Percentiles rank a stretch among this genome's conserved stretches.
These are phyloP conservation scores for Falco naumanni DNA, from an alignment of 2,797 vertebrate genomes.

Conservation along the genomic window DNA sequence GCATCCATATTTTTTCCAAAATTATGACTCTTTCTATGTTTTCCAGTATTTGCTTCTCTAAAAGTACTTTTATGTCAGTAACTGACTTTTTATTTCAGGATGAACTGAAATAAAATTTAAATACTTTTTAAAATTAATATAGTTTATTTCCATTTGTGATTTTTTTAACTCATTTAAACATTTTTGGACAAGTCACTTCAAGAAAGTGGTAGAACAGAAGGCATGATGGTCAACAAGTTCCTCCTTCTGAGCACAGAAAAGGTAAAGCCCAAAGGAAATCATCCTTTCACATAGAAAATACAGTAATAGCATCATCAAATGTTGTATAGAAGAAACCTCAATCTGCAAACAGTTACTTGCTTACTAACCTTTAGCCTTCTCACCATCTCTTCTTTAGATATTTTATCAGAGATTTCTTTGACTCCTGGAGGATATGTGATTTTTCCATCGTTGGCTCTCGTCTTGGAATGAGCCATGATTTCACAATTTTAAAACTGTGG, in stretches of 20 bases:
- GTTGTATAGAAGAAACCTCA: background rate
- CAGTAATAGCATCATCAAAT: background rate
- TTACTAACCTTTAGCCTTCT: constrained; percentile 93
- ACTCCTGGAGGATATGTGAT: constrained; percentile 99
- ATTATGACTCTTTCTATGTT: background rate
- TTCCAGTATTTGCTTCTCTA: background rate
- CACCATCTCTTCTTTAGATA: constrained; percentile 99
- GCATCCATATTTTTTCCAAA: background rate
- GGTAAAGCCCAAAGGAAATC: background rate
- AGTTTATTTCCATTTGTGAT: background rate
- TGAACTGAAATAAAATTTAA: background rate
- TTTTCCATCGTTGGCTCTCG: constrained; percentile 96
- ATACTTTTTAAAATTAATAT: background rate
- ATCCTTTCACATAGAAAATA: background rate
- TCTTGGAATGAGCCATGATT: constrained; percentile 99
- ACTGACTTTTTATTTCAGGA: too few relatives aligned
- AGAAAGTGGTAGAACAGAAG: background rate
- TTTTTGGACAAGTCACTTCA: background rate
- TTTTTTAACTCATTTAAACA: background rate
- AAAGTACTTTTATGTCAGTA: background rate
- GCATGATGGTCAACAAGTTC: background rate
- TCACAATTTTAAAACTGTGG: constrained; percentile 81
- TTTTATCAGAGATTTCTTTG: constrained; percentile 99
- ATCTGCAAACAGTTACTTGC: background rate
- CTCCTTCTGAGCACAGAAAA: background rate